Conservation (phyloP, 1,140 invertebrate species). For the Cotesia chilonis region DNA sequence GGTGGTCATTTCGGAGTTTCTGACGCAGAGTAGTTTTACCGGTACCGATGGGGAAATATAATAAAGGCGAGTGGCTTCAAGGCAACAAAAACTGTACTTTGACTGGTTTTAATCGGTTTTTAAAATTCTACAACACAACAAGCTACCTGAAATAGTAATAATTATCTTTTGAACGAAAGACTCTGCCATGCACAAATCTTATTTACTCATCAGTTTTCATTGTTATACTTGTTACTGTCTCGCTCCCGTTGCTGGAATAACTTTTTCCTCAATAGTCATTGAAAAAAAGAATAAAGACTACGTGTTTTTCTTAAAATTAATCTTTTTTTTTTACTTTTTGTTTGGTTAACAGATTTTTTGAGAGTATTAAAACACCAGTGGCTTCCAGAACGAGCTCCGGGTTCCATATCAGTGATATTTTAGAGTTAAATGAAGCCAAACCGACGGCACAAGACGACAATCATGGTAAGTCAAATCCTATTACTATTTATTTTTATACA, state of each 20-base stretch:
- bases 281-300: neutral
- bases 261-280: neutral
- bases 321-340: constrained; percentile 7
- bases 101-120: constrained; percentile 48
- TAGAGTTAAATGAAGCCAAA: constrained; percentile 70
- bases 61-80: neutral
- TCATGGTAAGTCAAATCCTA: constrained; percentile 49
- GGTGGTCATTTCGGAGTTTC: constrained; percentile 12
- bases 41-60: constrained; percentile 10
- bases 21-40: neutral
- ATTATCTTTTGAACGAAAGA: constrained; percentile 34
- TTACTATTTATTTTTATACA: neutral
- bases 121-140: neutral
- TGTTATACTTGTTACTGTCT: too few species aligned
- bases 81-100: constrained; percentile 10
- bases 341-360: constrained; percentile 63
- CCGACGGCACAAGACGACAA: constrained; percentile 52
- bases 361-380: constrained; percentile 66
- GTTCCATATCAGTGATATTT: constrained; percentile 80
- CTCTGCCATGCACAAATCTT: neutral
- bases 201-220: neutral
- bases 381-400: constrained; percentile 67
- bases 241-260: too few species aligned
- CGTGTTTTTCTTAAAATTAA: constrained; percentile 17
- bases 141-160: too few species aligned